phyloP scores from a whole-genome alignment of 1,140 invertebrate species.

The Lasaia peninsularis region DNA sequence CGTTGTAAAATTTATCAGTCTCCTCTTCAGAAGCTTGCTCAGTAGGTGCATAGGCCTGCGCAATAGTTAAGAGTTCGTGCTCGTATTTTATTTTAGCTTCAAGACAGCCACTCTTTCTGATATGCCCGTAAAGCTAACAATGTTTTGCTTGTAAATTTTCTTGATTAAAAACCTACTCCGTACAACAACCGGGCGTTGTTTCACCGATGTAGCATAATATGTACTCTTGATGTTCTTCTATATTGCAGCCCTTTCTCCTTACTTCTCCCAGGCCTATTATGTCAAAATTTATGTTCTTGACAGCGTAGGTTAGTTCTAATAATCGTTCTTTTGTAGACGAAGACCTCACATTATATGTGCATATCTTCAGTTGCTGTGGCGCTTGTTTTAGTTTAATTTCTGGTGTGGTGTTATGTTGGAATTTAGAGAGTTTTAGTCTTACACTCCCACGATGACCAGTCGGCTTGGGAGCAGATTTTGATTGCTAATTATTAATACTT shows the following conservation, averaged over 20 bases:
- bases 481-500: slow-evolving; percentile 1
- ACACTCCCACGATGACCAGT: background rate
- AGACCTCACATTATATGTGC: slow-evolving; percentile 1
- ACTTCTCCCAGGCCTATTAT: background rate
- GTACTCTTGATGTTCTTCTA: slow-evolving; percentile 9
- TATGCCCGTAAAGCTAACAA: background rate
- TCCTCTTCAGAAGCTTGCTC: background rate
- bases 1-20: background rate
- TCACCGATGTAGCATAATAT: slow-evolving; percentile 12
- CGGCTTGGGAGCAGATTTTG: slow-evolving; percentile 3
- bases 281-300: background rate
- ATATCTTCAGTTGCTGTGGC: background rate
- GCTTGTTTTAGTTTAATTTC: too few species aligned
- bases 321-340: background rate
- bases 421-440: slow-evolving; percentile 1
- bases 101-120: slow-evolving; percentile 1
- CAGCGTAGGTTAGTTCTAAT: background rate
- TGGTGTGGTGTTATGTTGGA: background rate
- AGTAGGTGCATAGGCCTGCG: slow-evolving; percentile 4
- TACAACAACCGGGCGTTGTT: background rate
- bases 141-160: background rate
- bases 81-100: background rate
- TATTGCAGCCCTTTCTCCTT: slow-evolving; percentile 8
- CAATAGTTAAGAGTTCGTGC: background rate
- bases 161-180: slow-evolving; percentile 14